phyloP scores from a whole-genome alignment of 2,113 vertebrate genomes.

The Thermophis baileyi region DNA sequence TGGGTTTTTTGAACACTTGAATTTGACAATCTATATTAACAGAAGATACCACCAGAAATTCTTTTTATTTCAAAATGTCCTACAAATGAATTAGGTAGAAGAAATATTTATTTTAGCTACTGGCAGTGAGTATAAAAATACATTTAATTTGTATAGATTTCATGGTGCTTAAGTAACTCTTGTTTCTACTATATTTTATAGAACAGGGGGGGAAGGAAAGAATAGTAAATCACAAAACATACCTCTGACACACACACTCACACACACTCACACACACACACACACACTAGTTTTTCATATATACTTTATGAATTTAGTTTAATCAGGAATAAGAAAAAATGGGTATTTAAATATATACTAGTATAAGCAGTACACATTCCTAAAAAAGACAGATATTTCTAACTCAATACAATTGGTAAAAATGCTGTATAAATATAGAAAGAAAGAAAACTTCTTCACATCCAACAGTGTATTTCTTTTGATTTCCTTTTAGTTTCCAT shows the following conservation, averaged over 20 bases:
- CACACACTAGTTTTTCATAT: not conserved
- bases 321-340: not conserved
- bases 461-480: not conserved
- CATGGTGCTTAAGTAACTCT: not conserved
- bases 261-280: not conserved
- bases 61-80: not conserved
- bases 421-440: not conserved
- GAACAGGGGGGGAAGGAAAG: not conserved
- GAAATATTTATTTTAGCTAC: not conserved
- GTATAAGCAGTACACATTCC: not conserved
- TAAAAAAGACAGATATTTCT: not conserved
- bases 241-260: not conserved
- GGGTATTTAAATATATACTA: not conserved
- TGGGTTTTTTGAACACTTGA: not conserved
- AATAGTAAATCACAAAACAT: not conserved
- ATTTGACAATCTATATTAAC: not conserved
- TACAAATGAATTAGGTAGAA: not conserved
- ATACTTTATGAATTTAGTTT: not conserved
- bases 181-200: not conserved
- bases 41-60: not conserved
- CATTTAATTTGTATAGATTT: not conserved
- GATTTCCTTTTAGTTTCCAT: not conserved
- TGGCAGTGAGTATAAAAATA: not conserved
- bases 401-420: not conserved
- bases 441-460: not conserved